A percentile compares a stretch with the other conserved stretches of the same genome.
These are phyloP conservation scores for Cyanistes caeruleus DNA, from an alignment of 2,113 vertebrate species.

Conservation along the genomic window DNA sequence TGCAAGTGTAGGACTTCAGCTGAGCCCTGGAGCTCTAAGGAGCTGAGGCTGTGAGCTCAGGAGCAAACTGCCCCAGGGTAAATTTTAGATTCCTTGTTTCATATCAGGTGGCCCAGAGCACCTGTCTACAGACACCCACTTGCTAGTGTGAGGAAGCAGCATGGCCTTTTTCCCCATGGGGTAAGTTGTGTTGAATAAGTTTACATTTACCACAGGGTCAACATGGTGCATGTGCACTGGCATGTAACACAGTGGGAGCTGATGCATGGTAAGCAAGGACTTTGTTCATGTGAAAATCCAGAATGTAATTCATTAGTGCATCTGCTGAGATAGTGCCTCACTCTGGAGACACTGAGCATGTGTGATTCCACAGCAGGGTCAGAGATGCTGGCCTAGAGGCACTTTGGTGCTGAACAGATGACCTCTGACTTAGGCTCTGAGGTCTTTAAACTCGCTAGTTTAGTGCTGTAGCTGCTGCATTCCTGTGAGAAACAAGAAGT, in stretches of 20 bases:
- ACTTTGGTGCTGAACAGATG: not conserved
- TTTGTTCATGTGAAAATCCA: not conserved
- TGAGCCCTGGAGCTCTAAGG: not conserved
- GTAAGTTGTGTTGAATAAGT: not conserved
- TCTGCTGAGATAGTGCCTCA: not conserved
- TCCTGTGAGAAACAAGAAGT: not conserved
- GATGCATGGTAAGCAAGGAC: not conserved
- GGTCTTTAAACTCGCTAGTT: not conserved
- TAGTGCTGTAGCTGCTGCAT: not conserved
- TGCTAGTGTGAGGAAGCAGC: not conserved
- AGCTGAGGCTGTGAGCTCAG: not conserved
- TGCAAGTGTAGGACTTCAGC: not conserved
- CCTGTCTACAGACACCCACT: not conserved
- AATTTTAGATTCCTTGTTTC: not conserved
- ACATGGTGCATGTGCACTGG: not conserved
- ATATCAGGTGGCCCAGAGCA: not conserved
- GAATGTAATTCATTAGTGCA: not conserved
- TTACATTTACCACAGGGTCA: not conserved
- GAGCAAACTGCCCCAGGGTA: not conserved
- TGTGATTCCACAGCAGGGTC: not conserved
- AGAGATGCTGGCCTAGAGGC: not conserved
- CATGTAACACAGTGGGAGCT: not conserved
- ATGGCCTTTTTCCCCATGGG: not conserved
- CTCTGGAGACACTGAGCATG: accelerated
- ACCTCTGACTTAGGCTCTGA: not conserved